Evolutionary conservation across 2,113 vertebrate genomes (phyloP).

Genomic region (Ramphastos sulfuratus): DNA sequence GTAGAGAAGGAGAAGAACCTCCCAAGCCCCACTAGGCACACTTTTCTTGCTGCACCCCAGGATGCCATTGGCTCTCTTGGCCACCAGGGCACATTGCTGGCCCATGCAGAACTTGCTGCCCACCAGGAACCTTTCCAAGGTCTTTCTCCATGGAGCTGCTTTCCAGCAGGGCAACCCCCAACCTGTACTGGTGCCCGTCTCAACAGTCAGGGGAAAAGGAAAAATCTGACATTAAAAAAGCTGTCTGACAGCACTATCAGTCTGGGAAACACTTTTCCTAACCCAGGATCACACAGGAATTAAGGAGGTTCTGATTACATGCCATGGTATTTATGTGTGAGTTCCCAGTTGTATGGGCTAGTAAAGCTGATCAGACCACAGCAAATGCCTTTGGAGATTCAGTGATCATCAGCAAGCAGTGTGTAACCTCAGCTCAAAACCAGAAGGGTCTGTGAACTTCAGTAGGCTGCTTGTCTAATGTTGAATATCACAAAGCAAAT

Average conservation of each 20-base stretch:
- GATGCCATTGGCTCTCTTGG: no score
- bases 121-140: no score
- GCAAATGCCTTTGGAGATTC: background rate
- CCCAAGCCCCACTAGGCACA: no score
- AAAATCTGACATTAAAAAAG: background rate
- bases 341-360: background rate
- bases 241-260: background rate
- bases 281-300: background rate
- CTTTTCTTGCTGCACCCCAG: no score
- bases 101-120: no score
- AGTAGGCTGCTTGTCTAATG: background rate
- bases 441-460: background rate
- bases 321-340: background rate
- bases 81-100: no score
- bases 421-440: background rate
- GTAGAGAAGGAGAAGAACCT: no score
- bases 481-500: background rate
- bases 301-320: background rate
- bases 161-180: no score
- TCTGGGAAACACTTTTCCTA: background rate
- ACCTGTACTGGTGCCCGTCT: background rate
- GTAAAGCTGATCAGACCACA: background rate
- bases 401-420: background rate
- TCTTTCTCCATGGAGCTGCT: no score
- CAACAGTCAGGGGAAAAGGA: background rate